Evolutionary conservation across 1,140 invertebrate genomes (phyloP).

Genomic region (Lordiphosa stackelbergi): DNA sequence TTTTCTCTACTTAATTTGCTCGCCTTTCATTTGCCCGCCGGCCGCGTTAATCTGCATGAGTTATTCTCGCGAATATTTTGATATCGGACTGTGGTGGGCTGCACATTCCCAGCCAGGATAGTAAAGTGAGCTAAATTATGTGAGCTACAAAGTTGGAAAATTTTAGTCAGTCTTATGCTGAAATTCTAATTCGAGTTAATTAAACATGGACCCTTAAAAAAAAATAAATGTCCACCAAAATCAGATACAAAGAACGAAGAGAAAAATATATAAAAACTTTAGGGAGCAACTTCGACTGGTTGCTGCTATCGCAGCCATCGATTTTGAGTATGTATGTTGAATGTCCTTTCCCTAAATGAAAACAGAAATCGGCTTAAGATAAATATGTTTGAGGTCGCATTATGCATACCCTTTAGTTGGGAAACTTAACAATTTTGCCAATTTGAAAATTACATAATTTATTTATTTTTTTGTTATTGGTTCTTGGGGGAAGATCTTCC

Average conservation of each 20-base stretch:
- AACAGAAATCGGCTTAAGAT: conserved; percentile 13
- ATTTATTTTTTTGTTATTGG: too few relatives aligned
- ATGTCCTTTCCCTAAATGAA: conserved; percentile 38
- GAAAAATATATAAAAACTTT: conserved; percentile 19
- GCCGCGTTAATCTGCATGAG: conserved; percentile 60
- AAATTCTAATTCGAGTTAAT: conserved; percentile 73
- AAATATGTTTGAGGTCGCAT: conserved; percentile 2
- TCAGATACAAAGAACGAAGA: conserved; percentile 66
- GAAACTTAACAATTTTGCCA: too few relatives aligned
- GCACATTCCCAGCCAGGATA: conserved; percentile 14
- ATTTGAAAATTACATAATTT: too few relatives aligned
- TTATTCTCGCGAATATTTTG: conserved; percentile 61
- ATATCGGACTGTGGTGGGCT: conserved; percentile 24
- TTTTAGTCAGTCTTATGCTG: conserved; percentile 24
- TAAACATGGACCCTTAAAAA: conserved; percentile 49
- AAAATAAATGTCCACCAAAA: conserved; percentile 28
- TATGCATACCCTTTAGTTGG: conserved; percentile 9
- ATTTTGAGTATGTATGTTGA: conserved; percentile 73
- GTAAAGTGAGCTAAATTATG: conserved; percentile 14
- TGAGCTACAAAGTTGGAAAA: conserved; percentile 13
- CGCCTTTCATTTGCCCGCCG: conserved; percentile 49
- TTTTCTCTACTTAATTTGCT: conserved; percentile 64
- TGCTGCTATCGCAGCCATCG: conserved; percentile 61
- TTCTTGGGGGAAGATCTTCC: too few relatives aligned
- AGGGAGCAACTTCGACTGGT: conserved; percentile 48